These are phyloP conservation scores for Noctua janthe DNA, from an alignment of 2,888 invertebrate species.

Conservation along the genomic window DNA sequence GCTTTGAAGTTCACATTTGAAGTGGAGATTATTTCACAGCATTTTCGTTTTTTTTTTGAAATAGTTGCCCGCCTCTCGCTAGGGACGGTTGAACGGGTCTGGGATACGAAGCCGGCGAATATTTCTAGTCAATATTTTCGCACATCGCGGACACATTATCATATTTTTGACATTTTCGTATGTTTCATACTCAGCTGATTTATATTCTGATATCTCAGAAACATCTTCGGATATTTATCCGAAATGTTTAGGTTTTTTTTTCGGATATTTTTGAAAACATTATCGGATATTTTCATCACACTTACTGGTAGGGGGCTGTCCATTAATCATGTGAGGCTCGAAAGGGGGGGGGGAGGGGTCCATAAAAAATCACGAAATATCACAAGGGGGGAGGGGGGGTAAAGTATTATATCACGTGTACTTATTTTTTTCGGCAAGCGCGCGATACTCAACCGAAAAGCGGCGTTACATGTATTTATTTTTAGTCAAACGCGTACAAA, in stretches of 20 bases:
- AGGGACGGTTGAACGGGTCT: too few species aligned
- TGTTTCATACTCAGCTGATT: not conserved
- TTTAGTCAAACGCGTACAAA: too few species aligned
- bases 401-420: too few species aligned
- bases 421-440: too few species aligned
- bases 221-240: not conserved
- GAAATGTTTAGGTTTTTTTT: not conserved
- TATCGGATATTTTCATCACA: not conserved
- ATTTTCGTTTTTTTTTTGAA: not conserved
- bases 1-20: constrained; percentile 12
- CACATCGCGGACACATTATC: not conserved
- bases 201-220: not conserved
- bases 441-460: too few species aligned
- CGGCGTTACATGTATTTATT: too few species aligned
- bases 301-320: constrained; percentile 83
- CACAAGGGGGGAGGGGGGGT: too few species aligned
- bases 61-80: not conserved
- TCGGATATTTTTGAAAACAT: not conserved
- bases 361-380: too few species aligned
- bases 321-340: too few species aligned
- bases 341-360: too few species aligned
- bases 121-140: not conserved
- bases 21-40: not conserved
- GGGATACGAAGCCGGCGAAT: too few species aligned
- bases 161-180: not conserved